phyloP scores from a whole-genome alignment of 2,888 invertebrate genomes.

The Apamea epomidion region DNA sequence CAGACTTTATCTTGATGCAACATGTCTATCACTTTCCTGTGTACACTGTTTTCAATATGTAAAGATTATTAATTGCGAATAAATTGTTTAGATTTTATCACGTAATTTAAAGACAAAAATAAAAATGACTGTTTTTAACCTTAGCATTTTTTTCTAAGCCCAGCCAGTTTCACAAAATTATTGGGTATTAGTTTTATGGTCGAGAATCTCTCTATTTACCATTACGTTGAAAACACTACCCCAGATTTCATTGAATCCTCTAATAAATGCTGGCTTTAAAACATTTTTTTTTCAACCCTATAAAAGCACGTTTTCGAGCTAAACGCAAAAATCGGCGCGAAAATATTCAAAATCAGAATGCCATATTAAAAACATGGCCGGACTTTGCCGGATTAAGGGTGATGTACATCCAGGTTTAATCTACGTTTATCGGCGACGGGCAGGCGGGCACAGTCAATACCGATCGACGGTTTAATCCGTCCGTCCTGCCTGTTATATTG shows the following conservation, averaged over 20 bases:
- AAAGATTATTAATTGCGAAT: conserved; percentile 18
- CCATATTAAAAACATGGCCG: conserved; percentile 74
- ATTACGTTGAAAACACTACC: neutral
- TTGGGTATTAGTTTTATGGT: neutral
- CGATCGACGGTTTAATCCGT: conserved; percentile 85
- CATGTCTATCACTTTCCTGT: conserved; percentile 71
- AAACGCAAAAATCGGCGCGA: conserved; percentile 39
- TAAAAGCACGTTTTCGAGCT: conserved; percentile 9
- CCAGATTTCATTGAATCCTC: neutral
- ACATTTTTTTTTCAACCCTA: neutral
- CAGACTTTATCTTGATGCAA: conserved; percentile 69
- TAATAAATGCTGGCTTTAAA: neutral
- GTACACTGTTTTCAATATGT: conserved; percentile 31
- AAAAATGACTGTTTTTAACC: neutral
- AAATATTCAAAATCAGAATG: conserved; percentile 68
- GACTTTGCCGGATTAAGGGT: conserved; percentile 76
- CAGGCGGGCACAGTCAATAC: conserved; percentile 81
- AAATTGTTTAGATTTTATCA: neutral
- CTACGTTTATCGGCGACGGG: conserved; percentile 85
- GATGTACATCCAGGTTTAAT: conserved; percentile 84
- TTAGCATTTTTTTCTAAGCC: neutral
- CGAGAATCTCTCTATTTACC: neutral
- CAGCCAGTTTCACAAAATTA: neutral
- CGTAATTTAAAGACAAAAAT: neutral
- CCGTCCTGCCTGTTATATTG: conserved; percentile 73